Percentiles rank a stretch among this genome's conserved stretches.
phyloP scores from a whole-genome alignment of 2,888 invertebrate genomes.

The Eupithecia subumbrata region DNA sequence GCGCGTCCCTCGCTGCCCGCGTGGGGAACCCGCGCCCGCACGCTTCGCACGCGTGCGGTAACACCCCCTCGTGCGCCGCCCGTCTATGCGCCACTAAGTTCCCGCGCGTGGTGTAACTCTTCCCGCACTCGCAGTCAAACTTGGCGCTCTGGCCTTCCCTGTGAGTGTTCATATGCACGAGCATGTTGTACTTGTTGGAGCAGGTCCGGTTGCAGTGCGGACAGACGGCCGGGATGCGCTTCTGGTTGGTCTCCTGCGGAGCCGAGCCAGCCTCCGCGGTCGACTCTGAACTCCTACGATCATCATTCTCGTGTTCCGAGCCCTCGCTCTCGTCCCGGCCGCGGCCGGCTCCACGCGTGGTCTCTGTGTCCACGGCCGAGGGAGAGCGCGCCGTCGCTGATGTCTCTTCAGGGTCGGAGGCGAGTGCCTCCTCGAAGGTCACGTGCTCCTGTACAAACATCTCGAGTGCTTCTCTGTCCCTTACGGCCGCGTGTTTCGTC shows the following conservation, averaged over 20 bases:
- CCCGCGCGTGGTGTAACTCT: conserved; percentile 71
- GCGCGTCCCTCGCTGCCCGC: conserved; percentile 67
- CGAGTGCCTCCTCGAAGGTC: conserved; percentile 63
- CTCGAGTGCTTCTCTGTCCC: conserved; percentile 42
- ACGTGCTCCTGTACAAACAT: conserved; percentile 63
- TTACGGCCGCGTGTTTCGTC: conserved; percentile 42
- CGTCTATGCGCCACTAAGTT: conserved; percentile 74
- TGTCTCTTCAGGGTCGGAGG: conserved; percentile 45
- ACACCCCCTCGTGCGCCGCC: conserved; percentile 69
- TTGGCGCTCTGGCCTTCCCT: conserved; percentile 45
- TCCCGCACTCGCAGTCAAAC: conserved; percentile 73
- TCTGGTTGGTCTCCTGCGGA: conserved; percentile 52
- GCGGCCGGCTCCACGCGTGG: conserved; percentile 41
- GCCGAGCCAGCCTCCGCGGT: neutral
- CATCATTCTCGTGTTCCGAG: neutral
- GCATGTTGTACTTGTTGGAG: conserved; percentile 77
- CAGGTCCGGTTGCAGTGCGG: conserved; percentile 78
- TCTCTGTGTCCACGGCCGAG: neutral
- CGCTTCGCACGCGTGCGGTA: conserved; percentile 68
- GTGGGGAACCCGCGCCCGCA: conserved; percentile 81
- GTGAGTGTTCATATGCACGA: conserved; percentile 74
- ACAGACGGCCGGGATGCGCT: conserved; percentile 72
- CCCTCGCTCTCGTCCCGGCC: neutral
- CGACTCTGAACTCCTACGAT: neutral
- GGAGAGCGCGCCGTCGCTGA: neutral